Base-by-base conservation (phyloP, 2,113 vertebrate species). In the Sinocyclocheilus maitianheensis region DNA sequence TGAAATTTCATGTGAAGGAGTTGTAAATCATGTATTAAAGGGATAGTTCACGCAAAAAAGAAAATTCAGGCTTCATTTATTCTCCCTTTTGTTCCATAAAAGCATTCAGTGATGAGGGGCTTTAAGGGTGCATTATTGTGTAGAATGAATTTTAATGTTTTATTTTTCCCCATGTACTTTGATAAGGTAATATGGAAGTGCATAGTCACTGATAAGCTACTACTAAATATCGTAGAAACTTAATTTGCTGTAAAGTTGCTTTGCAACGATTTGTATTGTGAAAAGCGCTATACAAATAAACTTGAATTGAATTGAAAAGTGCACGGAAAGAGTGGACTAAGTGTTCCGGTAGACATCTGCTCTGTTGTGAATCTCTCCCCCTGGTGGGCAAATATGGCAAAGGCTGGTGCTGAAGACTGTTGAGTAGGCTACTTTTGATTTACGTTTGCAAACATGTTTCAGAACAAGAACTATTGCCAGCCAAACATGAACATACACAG, bases 341-440 rank as follows among this genome's bases (percentile, higher is more conserved):
- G 60, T 40, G 9, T 20, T 67, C 63, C 9, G 10, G 60, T 13
- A 37, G 46, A 34, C 4, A 8, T 3, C 2, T 81, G 74, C 6
- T 53, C 69, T 62, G 34, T 16, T 55, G 26, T 78, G 74, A 76
- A 62, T 58, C 22, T 72, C 24, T 74, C 87, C 84, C 62, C 87
- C 87, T 88, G 37, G 51, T 83, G 87, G 87, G 63, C 12, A 37
- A 63, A 55, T 11, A 9, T 1, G 14, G 3, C 71, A 63, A 83
- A 12, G 30, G 58, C 37, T 51, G 24, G 1, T n/a, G n/a, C 20
- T 26, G 30, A 26, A 53, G 20, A 62, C 34, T 30, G 46, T 30
- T 10, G 6, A 16, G 43, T 30, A 58, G 30, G 30, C 26, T 1
- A 26, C 26, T 26, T 26, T 26, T 26, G 26, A 26, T 26, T 26